Evolutionary conservation across 1,140 invertebrate species (phyloP), one percentile per base, ranked within the genome.

Genomic region (Hetaerina americana): DNA sequence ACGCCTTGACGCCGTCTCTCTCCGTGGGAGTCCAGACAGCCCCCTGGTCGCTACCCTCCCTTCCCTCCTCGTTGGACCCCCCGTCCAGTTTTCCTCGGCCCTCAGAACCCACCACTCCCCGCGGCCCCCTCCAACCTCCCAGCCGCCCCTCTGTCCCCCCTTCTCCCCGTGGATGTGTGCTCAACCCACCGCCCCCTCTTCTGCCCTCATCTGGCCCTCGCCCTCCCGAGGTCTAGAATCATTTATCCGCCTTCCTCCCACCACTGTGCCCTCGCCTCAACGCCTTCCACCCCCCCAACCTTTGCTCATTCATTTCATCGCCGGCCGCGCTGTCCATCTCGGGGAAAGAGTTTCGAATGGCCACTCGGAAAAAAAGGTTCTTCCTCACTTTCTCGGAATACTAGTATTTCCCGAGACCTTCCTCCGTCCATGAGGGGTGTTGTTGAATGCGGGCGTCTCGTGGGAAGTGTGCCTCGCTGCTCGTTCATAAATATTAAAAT

Each of bases 161-260:
- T 18, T 57, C 22, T 12, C 40, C 22, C n/a, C n/a, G n/a, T n/a
- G n/a, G n/a, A n/a, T n/a, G n/a, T n/a, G n/a, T n/a, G n/a, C n/a
- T n/a, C n/a, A n/a, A n/a, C n/a, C n/a, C n/a, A n/a, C n/a, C n/a
- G n/a, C n/a, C n/a, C n/a, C n/a, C n/a, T n/a, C n/a, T n/a, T 24
- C 15, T 27, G 66, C 40, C 57, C 26, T 40, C 66, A 25, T 66
- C 25, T 68, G 26, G 25, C 27, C n/a, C 77, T 75, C 76, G 76
- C 77, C 77, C 71, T 77, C 78, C 80, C 79, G 79, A 79, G 78
- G 79, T 78, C 77, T 79, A 78, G 73, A n/a, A n/a, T n/a, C n/a
- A n/a, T n/a, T 75, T 70, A 40, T 40, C 25, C 70, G 26, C 27
- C 71, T 22, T 67, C 71, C 72, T 66, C 73, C 71, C 69, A 72